Base-by-base conservation (phyloP, 2,797 vertebrate genomes). In the Manis crassicaudata region DNA sequence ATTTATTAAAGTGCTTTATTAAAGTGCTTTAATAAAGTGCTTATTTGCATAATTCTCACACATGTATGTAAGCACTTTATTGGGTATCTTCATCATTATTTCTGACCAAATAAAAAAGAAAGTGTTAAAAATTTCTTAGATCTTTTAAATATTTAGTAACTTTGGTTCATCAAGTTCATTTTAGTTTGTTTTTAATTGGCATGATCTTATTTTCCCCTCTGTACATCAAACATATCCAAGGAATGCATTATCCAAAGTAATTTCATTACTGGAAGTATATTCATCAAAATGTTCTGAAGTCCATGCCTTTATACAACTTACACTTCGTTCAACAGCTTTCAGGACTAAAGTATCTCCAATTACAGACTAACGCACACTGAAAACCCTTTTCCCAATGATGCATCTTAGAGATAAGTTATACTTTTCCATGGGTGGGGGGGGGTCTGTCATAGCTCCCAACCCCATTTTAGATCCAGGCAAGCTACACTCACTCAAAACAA, bases 211-310 rank as follows among this genome's bases (percentile, higher is more conserved):
- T 94, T 93, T 25, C 20, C 63, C 93, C 62, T 97, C 77, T 84
- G 94, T 88, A 93, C 40, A 83, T 63, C 80, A 94, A 96, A 96
- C 35, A 8, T 75, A 40, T 86, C 65, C 80, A 94, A 97, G 88
- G 97, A 96, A 97, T 95, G 50, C 88, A 97, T 82, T 56, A 16
- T 21, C 80, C 68, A 90, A 95, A 97, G 63, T 85, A 97, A 97
- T 96, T 96, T 97, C 92, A 95, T 97, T 97, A 90, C 91, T 83
- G 56, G 87, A 62, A 96, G 96, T 97, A 96, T 94, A 94, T 56
- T 52, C 85, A 97, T 95, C 93, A 83, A 89, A 94, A 90, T 91
- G 84, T 94, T 95, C 88, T 70, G 83, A 97, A 29, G 20, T 65
- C 82, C 77, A 13, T 89, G 29, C 81, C 94, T 96, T 97, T 93